phyloP scores from a whole-genome alignment of 2,113 vertebrate genomes.

The Neoarius graeffei region DNA sequence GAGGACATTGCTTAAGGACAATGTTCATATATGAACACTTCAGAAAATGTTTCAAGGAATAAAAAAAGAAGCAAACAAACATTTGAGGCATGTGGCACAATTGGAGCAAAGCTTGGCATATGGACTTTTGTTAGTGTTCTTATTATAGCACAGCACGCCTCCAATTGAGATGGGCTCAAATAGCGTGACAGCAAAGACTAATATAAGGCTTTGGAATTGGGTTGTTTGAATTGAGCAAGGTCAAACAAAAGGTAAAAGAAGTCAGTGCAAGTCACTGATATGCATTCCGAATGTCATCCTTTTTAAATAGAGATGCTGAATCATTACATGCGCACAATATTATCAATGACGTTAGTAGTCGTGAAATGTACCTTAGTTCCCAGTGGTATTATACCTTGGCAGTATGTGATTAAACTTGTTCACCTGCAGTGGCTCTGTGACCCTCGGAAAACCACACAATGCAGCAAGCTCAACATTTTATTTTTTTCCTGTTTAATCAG shows the following conservation, averaged over 20 bases:
- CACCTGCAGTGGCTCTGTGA: constrained; percentile 52
- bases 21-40: neutral
- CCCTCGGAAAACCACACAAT: constrained; percentile 45
- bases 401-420: constrained; percentile 53
- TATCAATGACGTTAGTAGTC: constrained; percentile 25
- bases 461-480: constrained; percentile 50
- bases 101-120: neutral
- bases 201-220: constrained; percentile 12
- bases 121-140: constrained; percentile 47
- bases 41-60: neutral
- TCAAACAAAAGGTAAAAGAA: constrained; percentile 29
- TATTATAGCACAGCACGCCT: constrained; percentile 16
- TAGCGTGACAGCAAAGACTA: constrained; percentile 39
- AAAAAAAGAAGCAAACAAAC: neutral
- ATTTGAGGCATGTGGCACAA: constrained; percentile 1
- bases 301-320: constrained; percentile 42
- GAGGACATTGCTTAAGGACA: constrained; percentile 11
- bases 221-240: neutral
- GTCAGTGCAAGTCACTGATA: constrained; percentile 23
- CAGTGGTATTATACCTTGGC: constrained; percentile 45
- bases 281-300: constrained; percentile 52
- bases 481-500: constrained; percentile 62
- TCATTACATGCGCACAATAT: constrained; percentile 37
- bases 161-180: constrained; percentile 38
- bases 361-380: constrained; percentile 41